Conservation (phyloP, 2,113 vertebrate genomes). For the Herpetotheres cachinnans region DNA sequence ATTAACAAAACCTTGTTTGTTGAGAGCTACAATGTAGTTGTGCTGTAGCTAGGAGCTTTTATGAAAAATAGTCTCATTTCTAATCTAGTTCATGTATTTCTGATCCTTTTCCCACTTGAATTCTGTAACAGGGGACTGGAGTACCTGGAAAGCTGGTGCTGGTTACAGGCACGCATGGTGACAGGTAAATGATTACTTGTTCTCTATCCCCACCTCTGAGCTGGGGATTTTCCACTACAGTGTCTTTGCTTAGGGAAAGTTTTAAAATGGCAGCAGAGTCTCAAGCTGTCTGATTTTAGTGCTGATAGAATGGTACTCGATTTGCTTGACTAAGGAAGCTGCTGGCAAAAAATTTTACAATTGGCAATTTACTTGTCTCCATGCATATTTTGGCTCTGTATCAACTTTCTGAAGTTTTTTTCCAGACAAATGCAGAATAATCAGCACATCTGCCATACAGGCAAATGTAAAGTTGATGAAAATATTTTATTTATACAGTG, state of each 20-base stretch:
- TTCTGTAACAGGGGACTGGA: background rate
- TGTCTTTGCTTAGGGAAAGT: slow-evolving; percentile 69
- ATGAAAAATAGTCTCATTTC: background rate
- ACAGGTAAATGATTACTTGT: slow-evolving; percentile 67
- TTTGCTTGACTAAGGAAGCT: slow-evolving; percentile 60
- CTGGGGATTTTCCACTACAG: slow-evolving; percentile 80
- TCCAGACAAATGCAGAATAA: slow-evolving; percentile 4
- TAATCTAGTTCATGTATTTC: background rate
- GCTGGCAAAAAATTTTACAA: slow-evolving; percentile 59
- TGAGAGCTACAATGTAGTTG: background rate
- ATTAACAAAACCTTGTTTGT: background rate
- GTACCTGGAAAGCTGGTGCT: slow-evolving; percentile 2
- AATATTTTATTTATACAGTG: background rate
- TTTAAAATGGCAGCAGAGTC: slow-evolving; percentile 70
- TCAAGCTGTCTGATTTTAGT: slow-evolving; percentile 56
- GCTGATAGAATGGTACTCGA: slow-evolving; percentile 58
- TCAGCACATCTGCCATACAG: background rate
- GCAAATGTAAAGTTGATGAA: background rate
- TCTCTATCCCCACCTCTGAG: slow-evolving; percentile 26
- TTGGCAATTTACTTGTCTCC: slow-evolving; percentile 39
- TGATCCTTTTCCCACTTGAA: background rate
- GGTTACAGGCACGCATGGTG: background rate
- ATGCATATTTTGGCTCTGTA: slow-evolving; percentile 30
- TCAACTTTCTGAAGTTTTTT: slow-evolving; percentile 38
- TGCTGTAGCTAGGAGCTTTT: background rate